Evolutionary conservation across 2,888 invertebrate genomes (phyloP).

Genomic region (Papilio protenor): DNA sequence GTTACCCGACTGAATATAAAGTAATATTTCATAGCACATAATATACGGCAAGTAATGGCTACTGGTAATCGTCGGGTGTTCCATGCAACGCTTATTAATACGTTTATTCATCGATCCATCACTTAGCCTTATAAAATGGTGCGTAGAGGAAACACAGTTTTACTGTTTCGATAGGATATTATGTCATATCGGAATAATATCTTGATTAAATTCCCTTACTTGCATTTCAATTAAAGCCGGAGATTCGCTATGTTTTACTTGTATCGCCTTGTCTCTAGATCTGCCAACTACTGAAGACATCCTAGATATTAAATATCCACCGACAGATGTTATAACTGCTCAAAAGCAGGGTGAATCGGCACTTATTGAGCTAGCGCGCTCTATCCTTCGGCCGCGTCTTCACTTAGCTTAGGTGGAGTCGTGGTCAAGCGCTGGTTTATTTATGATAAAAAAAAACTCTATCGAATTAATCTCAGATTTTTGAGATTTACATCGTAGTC

Average conservation of each 20-base stretch:
- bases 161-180: background rate
- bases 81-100: slow-evolving; percentile 37
- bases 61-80: slow-evolving; percentile 56
- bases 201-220: background rate
- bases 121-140: slow-evolving; percentile 30
- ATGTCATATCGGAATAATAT: background rate
- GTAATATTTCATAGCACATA: slow-evolving; percentile 70
- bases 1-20: slow-evolving; percentile 72
- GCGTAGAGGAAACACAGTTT: slow-evolving; percentile 28
- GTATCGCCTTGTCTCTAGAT: no score
- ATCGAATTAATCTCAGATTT: background rate
- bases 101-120: slow-evolving; percentile 40
- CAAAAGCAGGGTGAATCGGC: no score
- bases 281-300: no score
- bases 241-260: background rate
- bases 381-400: no score
- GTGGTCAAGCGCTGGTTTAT: no score
- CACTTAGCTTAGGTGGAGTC: no score
- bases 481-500: background rate
- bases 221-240: background rate
- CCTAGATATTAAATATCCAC: background rate
- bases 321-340: no score
- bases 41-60: slow-evolving; percentile 63
- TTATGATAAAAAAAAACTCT: no score
- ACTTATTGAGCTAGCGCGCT: no score